Percentiles rank a stretch among this genome's conserved stretches.
Evolutionary conservation across 2,888 invertebrate genomes (phyloP).

Genomic region (Harpagoxenus sublaevis): DNA sequence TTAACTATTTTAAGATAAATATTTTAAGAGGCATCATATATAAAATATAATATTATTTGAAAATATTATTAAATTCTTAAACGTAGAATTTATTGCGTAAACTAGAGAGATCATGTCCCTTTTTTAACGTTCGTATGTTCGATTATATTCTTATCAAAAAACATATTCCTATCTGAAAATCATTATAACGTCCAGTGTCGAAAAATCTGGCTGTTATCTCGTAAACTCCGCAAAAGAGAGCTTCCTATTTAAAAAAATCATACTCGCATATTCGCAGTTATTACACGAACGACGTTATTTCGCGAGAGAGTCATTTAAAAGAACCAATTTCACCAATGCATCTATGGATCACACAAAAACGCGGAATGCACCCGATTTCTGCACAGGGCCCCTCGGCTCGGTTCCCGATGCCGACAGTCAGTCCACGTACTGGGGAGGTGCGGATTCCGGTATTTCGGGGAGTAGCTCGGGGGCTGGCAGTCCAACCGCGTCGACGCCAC

Average conservation of each 20-base stretch:
- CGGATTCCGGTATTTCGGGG: conserved; percentile 84
- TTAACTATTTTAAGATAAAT: not conserved
- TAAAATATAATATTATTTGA: not conserved
- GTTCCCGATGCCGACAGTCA: conserved; percentile 82
- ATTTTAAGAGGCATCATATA: not conserved
- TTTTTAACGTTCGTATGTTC: not conserved
- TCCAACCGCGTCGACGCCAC: conserved; percentile 84
- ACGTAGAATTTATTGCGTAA: not conserved
- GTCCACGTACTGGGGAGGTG: conserved; percentile 83
- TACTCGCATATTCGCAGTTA: not conserved
- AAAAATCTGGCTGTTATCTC: not conserved
- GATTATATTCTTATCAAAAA: not conserved
- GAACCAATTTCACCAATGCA: not conserved
- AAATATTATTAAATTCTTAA: not conserved
- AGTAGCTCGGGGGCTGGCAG: conserved; percentile 84
- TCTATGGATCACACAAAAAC: not conserved
- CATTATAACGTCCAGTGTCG: not conserved
- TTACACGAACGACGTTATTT: not conserved
- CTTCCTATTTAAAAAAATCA: not conserved
- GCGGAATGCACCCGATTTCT: conserved; percentile 40
- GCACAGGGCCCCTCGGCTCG: conserved; percentile 72
- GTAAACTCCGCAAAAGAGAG: not conserved
- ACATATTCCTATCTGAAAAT: not conserved
- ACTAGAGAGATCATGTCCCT: not conserved
- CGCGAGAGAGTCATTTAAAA: not conserved